A percentile compares a stretch with the other conserved stretches of the same genome.
Evolutionary conservation across 2,888 invertebrate genomes (phyloP).

Genomic region (Drosophila macrospina): DNA sequence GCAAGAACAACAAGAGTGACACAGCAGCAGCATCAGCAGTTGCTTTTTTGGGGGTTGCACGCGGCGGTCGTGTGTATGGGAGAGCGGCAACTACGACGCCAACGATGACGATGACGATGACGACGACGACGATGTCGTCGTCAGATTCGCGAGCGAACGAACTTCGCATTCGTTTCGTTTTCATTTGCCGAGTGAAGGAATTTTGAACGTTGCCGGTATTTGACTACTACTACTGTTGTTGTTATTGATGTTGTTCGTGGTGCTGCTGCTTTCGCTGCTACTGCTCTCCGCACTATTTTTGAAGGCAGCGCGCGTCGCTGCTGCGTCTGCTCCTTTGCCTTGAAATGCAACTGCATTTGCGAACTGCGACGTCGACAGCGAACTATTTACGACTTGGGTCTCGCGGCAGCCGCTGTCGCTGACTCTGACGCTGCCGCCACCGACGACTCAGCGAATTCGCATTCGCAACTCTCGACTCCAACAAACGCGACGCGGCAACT

Average conservation of each 20-base stretch:
- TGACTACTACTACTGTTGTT: constrained; percentile 45
- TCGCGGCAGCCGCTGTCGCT: constrained; percentile 29
- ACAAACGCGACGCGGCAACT: constrained; percentile 13
- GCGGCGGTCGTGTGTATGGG: constrained; percentile 63
- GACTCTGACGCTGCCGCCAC: constrained; percentile 40
- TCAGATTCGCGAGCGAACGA: constrained; percentile 28
- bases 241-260: constrained; percentile 10
- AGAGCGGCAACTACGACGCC: constrained; percentile 40
- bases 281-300: constrained; percentile 57
- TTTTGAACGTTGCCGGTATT: constrained; percentile 70
- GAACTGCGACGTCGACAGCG: constrained; percentile 57
- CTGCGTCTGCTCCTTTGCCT: constrained; percentile 63
- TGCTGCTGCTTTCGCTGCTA: constrained; percentile 20
- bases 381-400: constrained; percentile 60
- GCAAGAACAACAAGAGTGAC: constrained; percentile 1
- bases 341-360: constrained; percentile 60
- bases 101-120: constrained; percentile 8
- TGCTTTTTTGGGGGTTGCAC: constrained; percentile 72
- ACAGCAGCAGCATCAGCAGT: constrained; percentile 18
- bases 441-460: constrained; percentile 75
- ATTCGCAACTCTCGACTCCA: constrained; percentile 58
- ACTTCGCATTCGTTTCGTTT: constrained; percentile 32
- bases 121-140: constrained; percentile 19
- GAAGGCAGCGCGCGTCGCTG: constrained; percentile 41
- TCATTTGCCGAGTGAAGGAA: constrained; percentile 71